Conservation (phyloP, 2,797 vertebrate genomes). For the Darevskia nairensis region DNA sequence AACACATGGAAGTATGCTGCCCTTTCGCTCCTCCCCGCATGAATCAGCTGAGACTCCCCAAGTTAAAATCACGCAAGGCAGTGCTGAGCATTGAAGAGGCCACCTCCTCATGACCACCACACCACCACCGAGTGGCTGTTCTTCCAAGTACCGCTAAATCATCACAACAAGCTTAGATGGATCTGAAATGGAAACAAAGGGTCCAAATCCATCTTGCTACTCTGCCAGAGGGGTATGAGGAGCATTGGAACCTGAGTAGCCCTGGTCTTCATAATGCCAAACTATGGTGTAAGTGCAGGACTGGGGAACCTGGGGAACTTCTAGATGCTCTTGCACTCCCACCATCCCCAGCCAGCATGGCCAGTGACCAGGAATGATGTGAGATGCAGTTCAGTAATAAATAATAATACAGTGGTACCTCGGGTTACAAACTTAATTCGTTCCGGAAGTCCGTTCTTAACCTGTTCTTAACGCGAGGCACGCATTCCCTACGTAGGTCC, state of each 20-base stretch:
- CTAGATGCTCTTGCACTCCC: too few species aligned
- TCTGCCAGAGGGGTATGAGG: neutral
- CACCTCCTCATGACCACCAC: neutral
- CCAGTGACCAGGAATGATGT: neutral
- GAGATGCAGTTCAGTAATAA: too few species aligned
- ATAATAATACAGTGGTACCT: too few species aligned
- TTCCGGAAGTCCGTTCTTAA: too few species aligned
- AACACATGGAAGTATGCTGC: slow-evolving; percentile 20
- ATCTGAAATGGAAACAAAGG: neutral
- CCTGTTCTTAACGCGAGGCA: too few species aligned
- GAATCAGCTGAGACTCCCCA: neutral
- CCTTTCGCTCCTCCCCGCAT: neutral
- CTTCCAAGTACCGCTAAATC: too few species aligned
- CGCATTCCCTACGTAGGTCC: too few species aligned
- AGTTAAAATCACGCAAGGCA: neutral
- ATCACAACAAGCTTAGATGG: too few species aligned
- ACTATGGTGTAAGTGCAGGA: neutral
- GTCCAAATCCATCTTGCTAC: neutral
- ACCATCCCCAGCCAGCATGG: too few species aligned
- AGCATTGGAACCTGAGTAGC: too few species aligned
- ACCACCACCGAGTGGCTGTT: too few species aligned
- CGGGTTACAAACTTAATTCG: too few species aligned
- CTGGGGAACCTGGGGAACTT: neutral
- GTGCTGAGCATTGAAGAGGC: neutral
- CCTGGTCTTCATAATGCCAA: neutral